These are phyloP conservation scores for Drosophila emarginata DNA, from an alignment of 2,888 invertebrate genomes.

Conservation along the genomic window DNA sequence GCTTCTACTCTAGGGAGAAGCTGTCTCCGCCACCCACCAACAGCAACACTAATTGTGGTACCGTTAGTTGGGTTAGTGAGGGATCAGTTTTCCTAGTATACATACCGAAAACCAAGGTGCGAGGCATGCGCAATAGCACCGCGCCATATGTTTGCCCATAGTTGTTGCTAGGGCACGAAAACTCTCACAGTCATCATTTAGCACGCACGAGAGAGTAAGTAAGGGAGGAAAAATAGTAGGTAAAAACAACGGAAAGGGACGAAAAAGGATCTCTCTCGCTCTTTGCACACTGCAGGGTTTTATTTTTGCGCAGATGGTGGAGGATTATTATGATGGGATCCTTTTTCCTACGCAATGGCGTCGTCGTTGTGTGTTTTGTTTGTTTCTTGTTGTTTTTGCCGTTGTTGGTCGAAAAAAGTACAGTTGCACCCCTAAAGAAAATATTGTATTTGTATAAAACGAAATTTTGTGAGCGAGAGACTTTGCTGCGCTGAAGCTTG, in stretches of 20 bases:
- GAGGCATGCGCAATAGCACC: conserved; percentile 64
- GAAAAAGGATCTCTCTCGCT: conserved; percentile 75
- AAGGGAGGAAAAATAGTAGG: conserved; percentile 48
- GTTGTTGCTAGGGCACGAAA: conserved; percentile 29
- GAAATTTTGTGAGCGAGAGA: conserved; percentile 24
- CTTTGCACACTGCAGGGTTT: conserved; percentile 75
- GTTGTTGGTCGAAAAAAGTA: conserved; percentile 54
- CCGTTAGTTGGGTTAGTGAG: conserved; percentile 67
- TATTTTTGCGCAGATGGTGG: conserved; percentile 76
- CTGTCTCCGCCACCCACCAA: conserved; percentile 41
- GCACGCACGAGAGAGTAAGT: conserved; percentile 23
- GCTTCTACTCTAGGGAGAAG: conserved; percentile 10
- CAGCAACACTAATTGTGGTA: conserved; percentile 27
- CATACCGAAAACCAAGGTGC: conserved; percentile 45
- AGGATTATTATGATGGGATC: conserved; percentile 72
- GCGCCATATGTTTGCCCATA: conserved; percentile 51
- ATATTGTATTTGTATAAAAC: conserved; percentile 50
- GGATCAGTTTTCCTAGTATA: conserved; percentile 66
- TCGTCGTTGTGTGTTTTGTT: conserved; percentile 18
- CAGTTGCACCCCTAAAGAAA: conserved; percentile 59
- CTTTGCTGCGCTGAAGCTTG: background rate
- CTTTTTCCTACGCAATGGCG: conserved; percentile 55
- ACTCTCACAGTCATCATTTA: conserved; percentile 47
- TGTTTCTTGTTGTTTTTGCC: conserved; percentile 20
- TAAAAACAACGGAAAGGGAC: conserved; percentile 56